Evolutionary conservation across 2,113 vertebrate genomes (phyloP).

Genomic region (Seriola aureovittata): DNA sequence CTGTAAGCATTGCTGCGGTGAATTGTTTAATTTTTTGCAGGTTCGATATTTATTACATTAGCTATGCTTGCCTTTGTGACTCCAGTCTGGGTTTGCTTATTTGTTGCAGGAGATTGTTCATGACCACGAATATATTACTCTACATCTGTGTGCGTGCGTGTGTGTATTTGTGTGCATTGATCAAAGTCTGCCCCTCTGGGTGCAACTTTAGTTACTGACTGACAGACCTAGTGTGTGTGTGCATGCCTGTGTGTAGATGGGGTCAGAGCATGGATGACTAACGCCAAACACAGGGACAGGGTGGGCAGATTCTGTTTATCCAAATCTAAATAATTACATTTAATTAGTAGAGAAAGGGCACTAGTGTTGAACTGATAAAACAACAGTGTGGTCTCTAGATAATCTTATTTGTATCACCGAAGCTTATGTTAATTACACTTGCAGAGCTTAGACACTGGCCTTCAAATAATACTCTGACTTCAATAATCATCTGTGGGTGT

Average conservation of each 20-base stretch:
- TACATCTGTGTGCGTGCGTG: conserved; percentile 2
- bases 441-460: conserved; percentile 9
- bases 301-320: conserved; percentile 20
- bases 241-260: not conserved
- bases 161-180: conserved; percentile 56
- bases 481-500: not conserved
- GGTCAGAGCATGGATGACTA: conserved; percentile 3
- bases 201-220: conserved; percentile 67
- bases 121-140: conserved; percentile 55
- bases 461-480: not conserved
- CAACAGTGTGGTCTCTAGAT: conserved; percentile 12
- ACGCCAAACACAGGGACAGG: not conserved
- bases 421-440: conserved; percentile 6
- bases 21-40: conserved; percentile 47
- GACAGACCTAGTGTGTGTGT: conserved; percentile 51
- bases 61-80: conserved; percentile 20
- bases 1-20: conserved; percentile 26
- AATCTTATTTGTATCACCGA: conserved; percentile 2
- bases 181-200: conserved; percentile 74
- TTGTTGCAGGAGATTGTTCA: conserved; percentile 46
- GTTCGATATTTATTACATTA: conserved; percentile 9
- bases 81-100: conserved; percentile 28
- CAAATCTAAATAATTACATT: conserved; percentile 36
- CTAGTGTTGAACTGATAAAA: conserved; percentile 7
- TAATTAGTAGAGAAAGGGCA: not conserved